Conservation (phyloP, 2,888 invertebrate species). For the Monochamus alternatus region DNA sequence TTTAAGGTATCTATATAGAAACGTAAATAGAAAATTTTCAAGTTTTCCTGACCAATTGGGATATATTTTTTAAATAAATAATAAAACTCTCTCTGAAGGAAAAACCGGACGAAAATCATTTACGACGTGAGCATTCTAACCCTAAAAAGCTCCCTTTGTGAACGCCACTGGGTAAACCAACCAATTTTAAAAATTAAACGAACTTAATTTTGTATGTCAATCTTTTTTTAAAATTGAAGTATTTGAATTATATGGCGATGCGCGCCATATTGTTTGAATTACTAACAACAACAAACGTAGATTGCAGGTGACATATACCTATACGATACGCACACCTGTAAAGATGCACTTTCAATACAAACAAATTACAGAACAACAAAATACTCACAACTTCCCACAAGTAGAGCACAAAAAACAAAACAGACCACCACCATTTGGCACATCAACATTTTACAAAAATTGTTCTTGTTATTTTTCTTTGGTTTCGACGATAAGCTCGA, state of each 20-base stretch:
- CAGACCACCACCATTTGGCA: conserved; percentile 18
- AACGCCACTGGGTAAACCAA: too few species aligned
- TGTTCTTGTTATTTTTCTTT: conserved; percentile 17
- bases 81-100: too few species aligned
- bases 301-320: not conserved
- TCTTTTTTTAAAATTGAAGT: not conserved
- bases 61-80: too few species aligned
- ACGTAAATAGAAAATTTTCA: too few species aligned
- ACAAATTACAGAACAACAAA: conserved; percentile 10
- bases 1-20: too few species aligned
- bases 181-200: too few species aligned
- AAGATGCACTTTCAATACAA: conserved; percentile 19
- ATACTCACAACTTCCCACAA: conserved; percentile 38
- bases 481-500: not conserved
- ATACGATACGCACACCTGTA: not conserved
- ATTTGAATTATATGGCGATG: not conserved
- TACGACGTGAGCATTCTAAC: too few species aligned
- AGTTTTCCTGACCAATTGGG: too few species aligned
- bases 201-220: too few species aligned
- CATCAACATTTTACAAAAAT: conserved; percentile 27
- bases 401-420: conserved; percentile 24
- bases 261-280: conserved; percentile 23
- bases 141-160: too few species aligned
- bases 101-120: too few species aligned
- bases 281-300: conserved; percentile 2